A percentile compares a stretch with the other conserved stretches of the same genome.
phyloP scores from a whole-genome alignment of 2,113 vertebrate species.

The Phalacrocorax pelagicus region DNA sequence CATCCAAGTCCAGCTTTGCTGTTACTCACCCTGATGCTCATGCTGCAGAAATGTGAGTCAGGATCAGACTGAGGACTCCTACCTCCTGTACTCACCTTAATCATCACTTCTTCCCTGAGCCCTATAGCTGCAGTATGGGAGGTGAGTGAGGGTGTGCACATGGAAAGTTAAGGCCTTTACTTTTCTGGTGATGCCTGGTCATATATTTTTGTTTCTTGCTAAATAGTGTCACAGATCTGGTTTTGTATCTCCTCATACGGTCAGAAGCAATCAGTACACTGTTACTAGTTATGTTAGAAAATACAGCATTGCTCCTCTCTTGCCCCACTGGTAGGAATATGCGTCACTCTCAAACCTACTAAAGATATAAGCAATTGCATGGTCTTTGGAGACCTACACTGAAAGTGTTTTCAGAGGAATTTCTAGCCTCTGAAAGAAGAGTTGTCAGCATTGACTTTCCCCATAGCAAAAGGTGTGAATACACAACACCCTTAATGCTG shows the following conservation, averaged over 20 bases:
- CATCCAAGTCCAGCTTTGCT: not conserved
- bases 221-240: not conserved
- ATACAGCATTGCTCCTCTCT: not conserved
- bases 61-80: not conserved
- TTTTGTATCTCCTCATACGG: accelerated
- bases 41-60: not conserved
- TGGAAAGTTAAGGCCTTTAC: not conserved
- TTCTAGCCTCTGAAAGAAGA: not conserved
- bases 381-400: not conserved
- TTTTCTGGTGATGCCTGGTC: not conserved
- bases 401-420: not conserved
- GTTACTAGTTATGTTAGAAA: not conserved
- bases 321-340: not conserved
- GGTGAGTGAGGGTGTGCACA: not conserved
- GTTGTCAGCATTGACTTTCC: not conserved
- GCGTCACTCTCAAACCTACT: not conserved
- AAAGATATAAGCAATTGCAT: not conserved
- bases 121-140: not conserved
- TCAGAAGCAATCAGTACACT: not conserved
- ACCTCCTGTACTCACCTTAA: not conserved
- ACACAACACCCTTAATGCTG: not conserved
- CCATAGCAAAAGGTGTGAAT: not conserved
- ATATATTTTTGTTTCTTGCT: not conserved
- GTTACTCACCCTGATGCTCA: not conserved
- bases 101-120: not conserved